These are phyloP conservation scores for Enteromius radiatus DNA, from an alignment of 2,797 vertebrate species.

Conservation along the genomic window DNA sequence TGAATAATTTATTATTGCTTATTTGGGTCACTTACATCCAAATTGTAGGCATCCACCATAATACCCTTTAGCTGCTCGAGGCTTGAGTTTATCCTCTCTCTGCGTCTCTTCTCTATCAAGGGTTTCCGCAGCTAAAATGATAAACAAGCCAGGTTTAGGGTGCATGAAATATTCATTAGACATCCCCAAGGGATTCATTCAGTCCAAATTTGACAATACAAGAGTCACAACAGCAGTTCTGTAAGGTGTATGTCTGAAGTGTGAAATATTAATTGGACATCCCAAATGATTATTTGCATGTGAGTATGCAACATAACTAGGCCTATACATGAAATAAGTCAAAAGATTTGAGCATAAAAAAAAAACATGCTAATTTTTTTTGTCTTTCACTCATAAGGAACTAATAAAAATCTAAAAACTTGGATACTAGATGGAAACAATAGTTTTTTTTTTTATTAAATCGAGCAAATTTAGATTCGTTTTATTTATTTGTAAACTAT, in stretches of 20 bases:
- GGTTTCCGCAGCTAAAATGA: constrained; percentile 67
- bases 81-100: constrained; percentile 71
- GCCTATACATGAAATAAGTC: neutral
- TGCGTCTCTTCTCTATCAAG: constrained; percentile 68
- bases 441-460: neutral
- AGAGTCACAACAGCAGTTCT: neutral
- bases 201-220: neutral
- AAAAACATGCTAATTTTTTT: neutral
- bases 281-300: neutral
- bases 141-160: neutral
- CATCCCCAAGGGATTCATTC: neutral
- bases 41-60: constrained; percentile 72
- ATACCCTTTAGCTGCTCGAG: constrained; percentile 71
- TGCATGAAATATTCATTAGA: neutral
- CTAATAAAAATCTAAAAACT: neutral
- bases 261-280: neutral
- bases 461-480: neutral
- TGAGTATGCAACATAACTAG: neutral
- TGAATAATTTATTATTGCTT: neutral
- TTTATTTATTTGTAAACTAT: neutral
- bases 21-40: constrained; percentile 65
- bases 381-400: neutral
- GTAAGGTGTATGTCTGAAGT: neutral
- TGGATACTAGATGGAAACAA: neutral
- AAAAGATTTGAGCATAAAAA: neutral